Conservation (phyloP, 1,140 invertebrate species). For the Metopolophium dirhodum region DNA sequence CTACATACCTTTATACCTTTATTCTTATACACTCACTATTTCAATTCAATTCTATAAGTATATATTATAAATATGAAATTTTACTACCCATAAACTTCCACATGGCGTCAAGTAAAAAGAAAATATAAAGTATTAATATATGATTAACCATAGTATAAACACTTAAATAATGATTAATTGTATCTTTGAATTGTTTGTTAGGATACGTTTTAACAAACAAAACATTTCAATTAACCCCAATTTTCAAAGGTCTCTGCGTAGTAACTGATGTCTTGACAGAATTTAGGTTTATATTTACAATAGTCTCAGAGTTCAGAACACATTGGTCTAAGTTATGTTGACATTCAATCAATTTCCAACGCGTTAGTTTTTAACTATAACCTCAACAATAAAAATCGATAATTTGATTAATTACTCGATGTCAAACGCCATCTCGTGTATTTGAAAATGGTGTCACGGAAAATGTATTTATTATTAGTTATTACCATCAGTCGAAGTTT, state of each 20-base stretch:
- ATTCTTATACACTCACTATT: no score
- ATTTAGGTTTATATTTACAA: not conserved
- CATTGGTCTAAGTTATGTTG: not conserved
- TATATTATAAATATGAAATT: no score
- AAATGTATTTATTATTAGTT: not conserved
- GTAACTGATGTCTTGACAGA: not conserved
- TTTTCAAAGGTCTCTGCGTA: slow-evolving; percentile 4
- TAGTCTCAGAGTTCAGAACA: not conserved
- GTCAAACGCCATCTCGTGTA: not conserved
- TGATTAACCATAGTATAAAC: no score
- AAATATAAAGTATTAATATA: no score
- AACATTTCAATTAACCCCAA: slow-evolving; percentile 51
- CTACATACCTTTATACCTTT: no score
- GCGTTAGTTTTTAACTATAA: not conserved
- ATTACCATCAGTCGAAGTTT: not conserved
- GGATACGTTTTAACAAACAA: not conserved
- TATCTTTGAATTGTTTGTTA: not conserved
- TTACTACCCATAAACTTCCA: no score
- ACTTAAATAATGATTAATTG: not conserved
- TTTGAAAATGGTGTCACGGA: not conserved
- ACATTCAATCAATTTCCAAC: not conserved
- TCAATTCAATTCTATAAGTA: no score
- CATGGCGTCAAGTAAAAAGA: no score
- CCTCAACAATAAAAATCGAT: not conserved
- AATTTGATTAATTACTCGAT: not conserved